A percentile compares a stretch with the other conserved stretches of the same genome.
Evolutionary conservation across 2,797 vertebrate species (phyloP).

Genomic region (Hirundo rustica): DNA sequence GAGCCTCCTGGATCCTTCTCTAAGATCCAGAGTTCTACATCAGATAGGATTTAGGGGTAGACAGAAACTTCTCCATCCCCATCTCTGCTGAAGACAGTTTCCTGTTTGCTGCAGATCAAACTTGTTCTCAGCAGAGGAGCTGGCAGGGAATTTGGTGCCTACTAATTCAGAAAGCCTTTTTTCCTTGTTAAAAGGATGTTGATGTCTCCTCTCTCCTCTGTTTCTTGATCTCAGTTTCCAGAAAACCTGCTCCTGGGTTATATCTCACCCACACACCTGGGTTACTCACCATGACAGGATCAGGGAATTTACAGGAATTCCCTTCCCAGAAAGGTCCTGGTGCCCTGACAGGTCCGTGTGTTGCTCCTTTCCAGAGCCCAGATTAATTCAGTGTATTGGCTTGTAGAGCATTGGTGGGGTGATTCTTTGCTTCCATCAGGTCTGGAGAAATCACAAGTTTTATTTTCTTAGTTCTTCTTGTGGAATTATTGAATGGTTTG

Average conservation of each 20-base stretch:
- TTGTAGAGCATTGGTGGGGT: accelerated
- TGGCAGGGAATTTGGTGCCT: not conserved
- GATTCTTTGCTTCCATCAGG: not conserved
- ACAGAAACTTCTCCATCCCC: not conserved
- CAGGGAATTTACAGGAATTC: not conserved
- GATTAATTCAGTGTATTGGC: not conserved
- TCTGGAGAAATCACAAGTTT: not conserved
- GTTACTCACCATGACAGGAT: not conserved
- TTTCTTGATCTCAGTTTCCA: not conserved
- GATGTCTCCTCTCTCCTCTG: not conserved
- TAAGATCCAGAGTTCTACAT: not conserved
- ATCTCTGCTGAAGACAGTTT: not conserved
- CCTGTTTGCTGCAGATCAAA: not conserved
- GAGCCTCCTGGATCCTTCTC: not conserved
- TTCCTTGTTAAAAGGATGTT: not conserved
- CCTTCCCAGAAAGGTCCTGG: not conserved
- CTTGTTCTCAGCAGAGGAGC: not conserved
- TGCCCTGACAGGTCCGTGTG: accelerated
- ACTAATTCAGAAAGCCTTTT: not conserved
- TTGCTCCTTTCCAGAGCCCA: not conserved
- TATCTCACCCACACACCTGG: not conserved
- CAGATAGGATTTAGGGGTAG: not conserved
- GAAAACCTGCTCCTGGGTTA: not conserved
- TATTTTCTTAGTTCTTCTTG: not conserved
- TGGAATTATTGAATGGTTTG: not conserved